These are phyloP conservation scores for Glyphotaelius pellucidus DNA, from an alignment of 2,888 invertebrate species.

Conservation along the genomic window DNA sequence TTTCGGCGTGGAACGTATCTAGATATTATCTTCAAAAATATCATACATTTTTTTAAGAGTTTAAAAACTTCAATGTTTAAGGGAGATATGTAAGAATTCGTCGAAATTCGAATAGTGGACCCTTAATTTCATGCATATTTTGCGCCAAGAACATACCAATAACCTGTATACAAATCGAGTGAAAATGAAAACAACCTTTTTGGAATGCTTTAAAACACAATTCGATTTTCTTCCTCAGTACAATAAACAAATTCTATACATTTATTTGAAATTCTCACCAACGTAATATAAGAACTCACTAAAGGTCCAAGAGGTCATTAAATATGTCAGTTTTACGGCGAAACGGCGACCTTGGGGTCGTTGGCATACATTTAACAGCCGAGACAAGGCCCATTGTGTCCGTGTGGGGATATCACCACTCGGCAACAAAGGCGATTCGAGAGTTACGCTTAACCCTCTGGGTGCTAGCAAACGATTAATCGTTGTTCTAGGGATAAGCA, in stretches of 20 bases:
- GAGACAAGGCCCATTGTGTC: slow-evolving; percentile 5
- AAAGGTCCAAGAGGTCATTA: neutral
- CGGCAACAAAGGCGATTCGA: neutral
- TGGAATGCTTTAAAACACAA: neutral
- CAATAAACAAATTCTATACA: neutral
- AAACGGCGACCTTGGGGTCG: slow-evolving; percentile 3
- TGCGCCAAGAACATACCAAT: neutral
- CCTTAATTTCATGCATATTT: too few relatives aligned
- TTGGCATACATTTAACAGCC: slow-evolving; percentile 20
- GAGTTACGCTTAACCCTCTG: neutral
- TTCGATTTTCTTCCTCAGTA: neutral
- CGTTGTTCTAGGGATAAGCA: neutral
- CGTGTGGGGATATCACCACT: neutral
- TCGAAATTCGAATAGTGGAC: too few relatives aligned
- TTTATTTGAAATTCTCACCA: neutral
- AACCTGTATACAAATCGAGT: neutral
- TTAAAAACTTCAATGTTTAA: too few relatives aligned
- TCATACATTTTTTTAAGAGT: too few relatives aligned
- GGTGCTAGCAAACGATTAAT: neutral
- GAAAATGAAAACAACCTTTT: neutral
- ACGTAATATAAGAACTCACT: neutral
- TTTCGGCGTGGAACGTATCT: too few relatives aligned
- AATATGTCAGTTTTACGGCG: neutral
- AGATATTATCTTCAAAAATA: too few relatives aligned
- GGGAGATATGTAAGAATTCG: too few relatives aligned